Evolutionary conservation across 2,797 vertebrate genomes (phyloP), one percentile per base, ranked within the genome.

Genomic region (Sarcophilus harrisii): DNA sequence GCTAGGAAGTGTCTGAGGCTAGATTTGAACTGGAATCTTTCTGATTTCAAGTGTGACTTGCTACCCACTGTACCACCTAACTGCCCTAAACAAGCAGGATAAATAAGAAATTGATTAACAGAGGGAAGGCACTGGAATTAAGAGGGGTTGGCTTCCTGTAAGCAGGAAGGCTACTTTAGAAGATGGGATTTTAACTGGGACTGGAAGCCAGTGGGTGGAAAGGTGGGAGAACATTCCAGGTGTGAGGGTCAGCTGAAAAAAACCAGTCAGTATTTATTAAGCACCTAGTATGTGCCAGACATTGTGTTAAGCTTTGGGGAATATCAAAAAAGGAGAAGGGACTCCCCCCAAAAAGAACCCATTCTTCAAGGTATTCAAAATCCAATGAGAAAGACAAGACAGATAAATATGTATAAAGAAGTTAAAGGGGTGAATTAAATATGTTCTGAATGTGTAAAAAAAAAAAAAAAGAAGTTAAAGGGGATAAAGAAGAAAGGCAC

Each of bases 1-100:
- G 16, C 62, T n/a, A 73, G 0, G 6, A 18, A 0, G 5, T 38
- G 1, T n/a, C 14, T 73, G n/a, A 38, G 8, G 2, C 6, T n/a
- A 73, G 18, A 9, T 24, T 73, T 38, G n/a, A 73, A 38, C 66
- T 73, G 11, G 9, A 38, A 8, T 73, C 66, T 73, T 24, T 18
- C 66, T 73, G 66, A 38, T n/a, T 73, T 2, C 2, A 38, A 38
- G 32, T 2, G 16, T 1, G 0, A 18, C 1, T 21, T 1, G 6
- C 66, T 38, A 38, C 8, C 66, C 8, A 0, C n/a, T 73, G n/a
- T 2, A 73, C n/a, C 18, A 9, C 66, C 18, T 38, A 73, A n/a
- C 6, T 21, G 66, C 18, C 18, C 32, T 16, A 73, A 24, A 21
- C n/a, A 21, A 73, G n/a, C n/a, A 38, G n/a, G n/a, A 73, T 73